A percentile compares a stretch with the other conserved stretches of the same genome.
Conservation (phyloP, 2,113 vertebrate species). For the Siniperca chuatsi region DNA sequence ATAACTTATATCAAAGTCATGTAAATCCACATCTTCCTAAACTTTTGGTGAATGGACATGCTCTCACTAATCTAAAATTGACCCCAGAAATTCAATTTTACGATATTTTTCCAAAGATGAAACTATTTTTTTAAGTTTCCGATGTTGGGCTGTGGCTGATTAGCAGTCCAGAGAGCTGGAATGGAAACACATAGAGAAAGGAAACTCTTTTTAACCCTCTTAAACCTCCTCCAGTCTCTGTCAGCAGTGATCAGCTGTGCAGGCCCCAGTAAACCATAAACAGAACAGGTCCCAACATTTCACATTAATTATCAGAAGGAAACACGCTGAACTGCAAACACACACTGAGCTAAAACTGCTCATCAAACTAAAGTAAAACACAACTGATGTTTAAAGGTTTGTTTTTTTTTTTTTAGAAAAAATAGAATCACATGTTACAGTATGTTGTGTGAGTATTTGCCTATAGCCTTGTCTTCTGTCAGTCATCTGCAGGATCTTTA, state of each 20-base stretch:
- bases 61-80: no score
- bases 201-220: not conserved
- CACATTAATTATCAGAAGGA: not conserved
- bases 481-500: not conserved
- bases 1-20: no score
- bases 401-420: not conserved
- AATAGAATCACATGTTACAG: not conserved
- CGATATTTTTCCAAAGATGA: no score
- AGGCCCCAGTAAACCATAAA: no score
- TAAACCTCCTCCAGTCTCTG: not conserved
- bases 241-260: no score
- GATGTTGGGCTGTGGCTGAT: not conserved
- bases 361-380: not conserved
- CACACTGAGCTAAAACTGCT: not conserved
- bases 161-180: constrained; percentile 9
- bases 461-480: no score
- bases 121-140: no score
- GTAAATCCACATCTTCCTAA: no score
- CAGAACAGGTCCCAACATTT: no score
- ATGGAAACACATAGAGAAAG: not conserved
- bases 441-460: not conserved
- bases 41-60: no score
- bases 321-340: not conserved
- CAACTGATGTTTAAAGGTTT: not conserved
- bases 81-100: no score